A percentile compares a stretch with the other conserved stretches of the same genome.
Conservation (phyloP, 2,888 invertebrate species). For the Drepanosiphum platanoidis region DNA sequence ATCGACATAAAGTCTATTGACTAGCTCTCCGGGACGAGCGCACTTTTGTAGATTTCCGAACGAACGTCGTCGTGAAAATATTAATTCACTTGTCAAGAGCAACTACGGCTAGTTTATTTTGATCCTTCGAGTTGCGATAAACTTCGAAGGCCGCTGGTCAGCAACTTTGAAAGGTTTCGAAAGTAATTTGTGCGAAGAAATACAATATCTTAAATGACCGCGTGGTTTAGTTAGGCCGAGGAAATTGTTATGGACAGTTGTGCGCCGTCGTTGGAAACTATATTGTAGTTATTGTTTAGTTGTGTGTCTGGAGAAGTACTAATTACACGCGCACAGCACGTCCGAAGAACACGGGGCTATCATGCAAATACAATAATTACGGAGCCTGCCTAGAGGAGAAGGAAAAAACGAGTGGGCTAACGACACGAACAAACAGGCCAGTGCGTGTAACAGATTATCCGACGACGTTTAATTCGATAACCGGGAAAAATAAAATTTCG, state of each 20-base stretch:
- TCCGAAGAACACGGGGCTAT: too few species aligned
- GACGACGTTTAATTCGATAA: too few species aligned
- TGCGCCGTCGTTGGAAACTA: not conserved
- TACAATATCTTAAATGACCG: not conserved
- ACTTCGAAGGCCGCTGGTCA: not conserved
- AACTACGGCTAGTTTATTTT: slow-evolving; percentile 25
- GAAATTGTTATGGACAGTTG: not conserved
- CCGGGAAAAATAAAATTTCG: too few species aligned
- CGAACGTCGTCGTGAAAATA: not conserved
- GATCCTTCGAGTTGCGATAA: not conserved
- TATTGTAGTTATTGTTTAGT: not conserved
- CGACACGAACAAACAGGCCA: too few species aligned
- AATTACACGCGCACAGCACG: too few species aligned
- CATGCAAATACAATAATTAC: too few species aligned
- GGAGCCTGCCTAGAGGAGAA: too few species aligned
- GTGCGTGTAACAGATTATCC: too few species aligned
- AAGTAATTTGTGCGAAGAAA: slow-evolving; percentile 16
- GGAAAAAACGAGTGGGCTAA: too few species aligned
- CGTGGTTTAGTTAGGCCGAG: not conserved
- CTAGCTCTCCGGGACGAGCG: not conserved
- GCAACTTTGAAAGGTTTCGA: not conserved
- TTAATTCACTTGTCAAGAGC: not conserved
- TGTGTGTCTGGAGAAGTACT: not conserved
- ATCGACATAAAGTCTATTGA: too few species aligned
- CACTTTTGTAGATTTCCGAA: not conserved